phyloP scores from a whole-genome alignment of 2,113 vertebrate species.

The Saimiri boliviensis region DNA sequence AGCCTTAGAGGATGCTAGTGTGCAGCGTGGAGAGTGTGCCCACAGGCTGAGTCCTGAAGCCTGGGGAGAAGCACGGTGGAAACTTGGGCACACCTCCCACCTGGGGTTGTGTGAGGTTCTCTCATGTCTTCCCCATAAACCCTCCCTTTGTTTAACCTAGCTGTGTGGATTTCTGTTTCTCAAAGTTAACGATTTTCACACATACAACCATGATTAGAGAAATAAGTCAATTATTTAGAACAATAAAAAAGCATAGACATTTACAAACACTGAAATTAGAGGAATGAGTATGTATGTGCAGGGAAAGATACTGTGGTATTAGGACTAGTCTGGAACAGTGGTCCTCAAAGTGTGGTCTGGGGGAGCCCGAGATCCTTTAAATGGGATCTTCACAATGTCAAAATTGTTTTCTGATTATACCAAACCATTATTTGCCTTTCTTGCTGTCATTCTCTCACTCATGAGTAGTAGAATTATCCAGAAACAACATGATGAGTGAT shows the following conservation, averaged over 20 bases:
- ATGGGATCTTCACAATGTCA: not conserved
- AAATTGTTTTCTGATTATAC: not conserved
- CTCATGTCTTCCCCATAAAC: not conserved
- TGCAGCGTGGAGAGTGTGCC: not conserved
- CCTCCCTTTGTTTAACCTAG: not conserved
- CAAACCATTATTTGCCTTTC: not conserved
- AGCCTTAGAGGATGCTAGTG: not conserved
- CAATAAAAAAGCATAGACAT: not conserved
- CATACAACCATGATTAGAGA: not conserved
- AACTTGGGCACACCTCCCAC: accelerated
- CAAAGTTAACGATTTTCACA: not conserved
- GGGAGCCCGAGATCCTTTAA: not conserved
- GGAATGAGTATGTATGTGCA: not conserved
- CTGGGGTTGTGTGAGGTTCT: not conserved
- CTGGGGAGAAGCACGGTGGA: not conserved
- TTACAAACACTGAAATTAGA: not conserved
- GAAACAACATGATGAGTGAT: not conserved
- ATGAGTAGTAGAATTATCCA: not conserved
- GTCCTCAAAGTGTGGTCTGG: not conserved
- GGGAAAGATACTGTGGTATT: not conserved
- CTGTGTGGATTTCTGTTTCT: constrained; percentile 27
- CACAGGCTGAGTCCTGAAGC: accelerated
- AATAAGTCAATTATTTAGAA: not conserved
- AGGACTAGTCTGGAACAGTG: not conserved
- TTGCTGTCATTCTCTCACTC: not conserved